Base-by-base conservation (phyloP, 2,113 vertebrate genomes). In the Pluvianellus socialis region DNA sequence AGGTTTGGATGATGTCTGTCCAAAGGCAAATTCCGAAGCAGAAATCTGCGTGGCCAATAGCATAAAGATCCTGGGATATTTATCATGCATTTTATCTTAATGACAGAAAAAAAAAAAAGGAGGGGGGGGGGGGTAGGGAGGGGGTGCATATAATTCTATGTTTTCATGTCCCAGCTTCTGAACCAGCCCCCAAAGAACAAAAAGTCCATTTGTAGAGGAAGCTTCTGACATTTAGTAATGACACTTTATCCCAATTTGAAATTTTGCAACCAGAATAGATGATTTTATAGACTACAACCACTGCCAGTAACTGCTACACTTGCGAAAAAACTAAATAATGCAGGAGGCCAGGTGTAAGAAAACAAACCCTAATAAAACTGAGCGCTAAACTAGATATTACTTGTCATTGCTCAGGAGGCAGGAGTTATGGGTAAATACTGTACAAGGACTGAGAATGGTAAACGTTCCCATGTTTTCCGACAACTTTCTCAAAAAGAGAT, bases 91-190 rank as follows among this genome's bases (percentile, higher is more conserved):
- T 85, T 76, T 63, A 63, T 12, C 35, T 47, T 21, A 61, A 55
- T 3, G 9, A 49, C 10, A 21, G 6, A 22, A 53, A 33, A 12
- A 30, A 35, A 9, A 24, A 16, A n/a, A 23, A 11, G 12, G 27
- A 8, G 14, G 3, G 2, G 3, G 7, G 5, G 6, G 8, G 7
- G 4, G 5, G 10, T 2, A 12, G 17, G 16, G 11, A 19, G 8
- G 8, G 7, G 8, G 11, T 4, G 12, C 21, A 42, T 24, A 33
- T 4, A 20, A 44, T 61, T 13, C 13, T 40, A 13, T 40, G 10
- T 44, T 94, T 68, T 70, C 44, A 49, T 13, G 21, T 35, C 20
- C 44, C n/a, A 30, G 14, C 40, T 71, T 61, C n/a, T 62, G 20
- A 77, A 81, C 4, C 18, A 56, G 47, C 3, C 12, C 13, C 14